Evolutionary conservation across 1,140 invertebrate species (phyloP), one percentile per base, ranked within the genome.

Genomic region (Euschistus heros): DNA sequence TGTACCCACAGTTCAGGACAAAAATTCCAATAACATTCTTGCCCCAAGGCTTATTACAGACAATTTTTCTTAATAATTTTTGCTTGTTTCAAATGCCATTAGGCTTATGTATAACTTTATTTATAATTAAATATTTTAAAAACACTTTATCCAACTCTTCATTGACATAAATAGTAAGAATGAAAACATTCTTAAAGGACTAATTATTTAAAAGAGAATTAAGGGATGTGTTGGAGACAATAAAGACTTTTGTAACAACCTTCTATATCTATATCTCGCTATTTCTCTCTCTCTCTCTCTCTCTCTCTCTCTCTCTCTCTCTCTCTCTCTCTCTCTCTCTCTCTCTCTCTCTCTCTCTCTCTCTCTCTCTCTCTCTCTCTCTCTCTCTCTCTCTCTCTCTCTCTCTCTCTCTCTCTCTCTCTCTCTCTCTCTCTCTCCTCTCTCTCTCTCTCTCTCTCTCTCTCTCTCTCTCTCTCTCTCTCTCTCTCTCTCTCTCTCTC

Each of bases 311-410:
- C 50, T 54, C 50, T 54, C 50, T 54, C 50, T 54, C 50, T 54
- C 18, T 54, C 50, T 8, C 50, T 54, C 50, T 54, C 50, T n/a
- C 50, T 8, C 42, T 10, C 42, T 44, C 42, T 44, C 42, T 44
- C 42, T 44, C 42, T 44, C 42, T 44, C 42, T 44, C 42, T 44
- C 42, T 54, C 52, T 54, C 52, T 54, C 52, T 54, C 52, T 54
- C 52, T 54, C 52, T 54, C 52, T 54, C 52, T 54, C 52, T 54
- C 52, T 54, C 52, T 54, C 52, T 54, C 52, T 54, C 52, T 54
- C 52, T 54, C 52, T 54, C 52, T 54, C 52, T 54, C 52, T 54
- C 52, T 54, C 52, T 54, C 52, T 54, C 52, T 54, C 52, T 54
- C 52, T n/a, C 52, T n/a, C 52, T n/a, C 52, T n/a, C 52, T 54